phyloP scores from a whole-genome alignment of 1,140 invertebrate species.

The Papilio polytes region DNA sequence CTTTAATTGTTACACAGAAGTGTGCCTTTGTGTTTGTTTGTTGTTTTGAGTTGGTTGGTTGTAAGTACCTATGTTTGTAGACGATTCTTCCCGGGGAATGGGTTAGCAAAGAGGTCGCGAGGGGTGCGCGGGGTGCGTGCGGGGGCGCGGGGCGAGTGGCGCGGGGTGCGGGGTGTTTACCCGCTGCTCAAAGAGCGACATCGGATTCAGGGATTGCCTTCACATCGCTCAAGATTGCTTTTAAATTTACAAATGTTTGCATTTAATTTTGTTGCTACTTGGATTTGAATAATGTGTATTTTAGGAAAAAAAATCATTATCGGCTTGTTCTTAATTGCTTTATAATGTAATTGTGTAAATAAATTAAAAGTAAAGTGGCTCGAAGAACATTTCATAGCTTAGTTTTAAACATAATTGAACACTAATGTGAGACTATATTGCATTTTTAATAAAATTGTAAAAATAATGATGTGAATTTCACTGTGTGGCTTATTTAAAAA shows the following conservation, averaged over 20 bases:
- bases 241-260: constrained; percentile 29
- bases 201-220: constrained; percentile 38
- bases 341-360: not conserved
- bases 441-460: no score
- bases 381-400: no score
- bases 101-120: constrained; percentile 13
- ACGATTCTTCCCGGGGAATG: constrained; percentile 26
- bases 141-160: not conserved
- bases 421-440: no score
- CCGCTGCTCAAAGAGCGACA: constrained; percentile 25
- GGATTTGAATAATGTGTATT: constrained; percentile 2
- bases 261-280: constrained; percentile 24
- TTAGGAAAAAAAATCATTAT: not conserved
- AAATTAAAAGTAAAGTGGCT: no score
- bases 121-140: not conserved
- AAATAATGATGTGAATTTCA: no score
- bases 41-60: constrained; percentile 18
- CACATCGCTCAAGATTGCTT: constrained; percentile 36
- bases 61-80: constrained; percentile 17
- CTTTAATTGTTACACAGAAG: not conserved
- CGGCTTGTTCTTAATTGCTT: not conserved
- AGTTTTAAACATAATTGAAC: no score
- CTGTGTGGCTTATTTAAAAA: not conserved
- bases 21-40: constrained; percentile 7
- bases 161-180: constrained; percentile 11